phyloP scores from a whole-genome alignment of 2,888 invertebrate genomes.

The Spodoptera picta region DNA sequence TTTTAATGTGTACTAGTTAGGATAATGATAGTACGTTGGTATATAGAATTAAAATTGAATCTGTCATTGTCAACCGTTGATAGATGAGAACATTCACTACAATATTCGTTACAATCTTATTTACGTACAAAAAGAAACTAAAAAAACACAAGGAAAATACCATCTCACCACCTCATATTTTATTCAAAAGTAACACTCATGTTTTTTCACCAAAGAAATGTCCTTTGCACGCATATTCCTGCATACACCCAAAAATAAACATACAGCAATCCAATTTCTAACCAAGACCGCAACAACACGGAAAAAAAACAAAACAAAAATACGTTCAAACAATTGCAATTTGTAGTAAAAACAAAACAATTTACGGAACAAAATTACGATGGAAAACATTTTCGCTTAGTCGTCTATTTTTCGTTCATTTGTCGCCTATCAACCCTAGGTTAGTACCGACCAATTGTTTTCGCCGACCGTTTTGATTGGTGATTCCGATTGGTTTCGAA shows the following conservation, averaged over 20 bases:
- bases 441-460: constrained; percentile 49
- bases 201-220: too few species aligned
- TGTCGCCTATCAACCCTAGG: constrained; percentile 28
- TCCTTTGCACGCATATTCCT: not conserved
- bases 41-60: too few species aligned
- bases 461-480: constrained; percentile 52
- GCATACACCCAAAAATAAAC: constrained; percentile 7
- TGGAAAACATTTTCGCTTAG: constrained; percentile 37
- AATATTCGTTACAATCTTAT: too few species aligned
- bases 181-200: too few species aligned
- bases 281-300: constrained; percentile 1
- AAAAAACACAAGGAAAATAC: too few species aligned
- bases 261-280: constrained; percentile 16
- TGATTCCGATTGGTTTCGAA: constrained; percentile 46
- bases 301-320: constrained; percentile 3
- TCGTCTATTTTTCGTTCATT: constrained; percentile 41
- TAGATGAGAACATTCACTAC: too few species aligned
- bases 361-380: constrained; percentile 32
- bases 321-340: constrained; percentile 30
- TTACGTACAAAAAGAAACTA: too few species aligned
- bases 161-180: too few species aligned
- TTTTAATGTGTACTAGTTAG: not conserved
- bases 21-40: not conserved
- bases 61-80: too few species aligned
- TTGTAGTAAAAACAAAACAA: constrained; percentile 46